phyloP scores from a whole-genome alignment of 1,140 invertebrate species.

The Platyscapa corneri region DNA sequence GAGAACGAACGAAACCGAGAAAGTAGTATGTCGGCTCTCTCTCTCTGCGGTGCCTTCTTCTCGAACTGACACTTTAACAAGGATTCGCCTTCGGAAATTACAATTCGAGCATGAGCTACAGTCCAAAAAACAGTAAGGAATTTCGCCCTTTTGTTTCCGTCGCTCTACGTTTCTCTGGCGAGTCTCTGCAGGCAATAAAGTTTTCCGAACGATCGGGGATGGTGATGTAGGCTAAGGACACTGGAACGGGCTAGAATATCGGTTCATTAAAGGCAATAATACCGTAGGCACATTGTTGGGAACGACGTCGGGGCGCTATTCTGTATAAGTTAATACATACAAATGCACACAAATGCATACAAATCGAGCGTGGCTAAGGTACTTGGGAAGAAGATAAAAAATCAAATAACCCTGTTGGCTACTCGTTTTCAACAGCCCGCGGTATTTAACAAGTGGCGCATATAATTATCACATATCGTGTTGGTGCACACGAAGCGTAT shows the following conservation, averaged over 20 bases:
- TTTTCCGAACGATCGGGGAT: slow-evolving; percentile 13
- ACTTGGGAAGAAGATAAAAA: slow-evolving; percentile 18
- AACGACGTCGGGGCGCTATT: background rate
- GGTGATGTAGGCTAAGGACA: slow-evolving; percentile 32
- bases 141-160: background rate
- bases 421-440: slow-evolving; percentile 31
- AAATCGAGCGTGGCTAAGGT: background rate
- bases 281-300: background rate
- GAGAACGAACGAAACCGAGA: background rate
- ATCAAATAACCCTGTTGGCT: background rate
- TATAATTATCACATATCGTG: slow-evolving; percentile 48
- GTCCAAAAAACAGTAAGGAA: background rate
- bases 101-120: slow-evolving; percentile 15
- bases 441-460: slow-evolving; percentile 47
- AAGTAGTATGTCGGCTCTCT: background rate
- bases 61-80: slow-evolving; percentile 41
- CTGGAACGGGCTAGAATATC: slow-evolving; percentile 46
- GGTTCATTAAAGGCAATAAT: slow-evolving; percentile 50
- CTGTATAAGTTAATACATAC: background rate
- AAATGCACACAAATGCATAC: background rate
- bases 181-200: slow-evolving; percentile 28
- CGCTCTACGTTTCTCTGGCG: background rate
- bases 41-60: background rate
- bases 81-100: slow-evolving; percentile 45
- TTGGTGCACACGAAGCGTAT: background rate